phyloP scores from a whole-genome alignment of 2,113 vertebrate species.

The Eubucco bourcierii region DNA sequence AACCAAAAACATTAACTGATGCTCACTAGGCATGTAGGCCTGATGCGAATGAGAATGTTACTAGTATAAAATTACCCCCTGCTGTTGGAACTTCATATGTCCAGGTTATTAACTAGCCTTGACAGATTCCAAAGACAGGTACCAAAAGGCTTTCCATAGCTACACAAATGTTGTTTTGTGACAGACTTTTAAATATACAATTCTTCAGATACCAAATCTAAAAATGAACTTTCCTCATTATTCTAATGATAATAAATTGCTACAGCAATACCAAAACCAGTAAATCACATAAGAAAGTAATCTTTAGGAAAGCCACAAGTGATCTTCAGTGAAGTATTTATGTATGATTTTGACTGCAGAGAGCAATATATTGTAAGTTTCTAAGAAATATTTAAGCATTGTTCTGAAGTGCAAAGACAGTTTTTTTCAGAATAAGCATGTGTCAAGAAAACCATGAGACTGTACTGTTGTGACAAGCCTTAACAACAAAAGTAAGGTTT shows the following conservation, averaged over 20 bases:
- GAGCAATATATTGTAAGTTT: neutral
- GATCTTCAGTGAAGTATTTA: slow-evolving; percentile 28
- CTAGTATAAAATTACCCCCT: neutral
- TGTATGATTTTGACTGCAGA: slow-evolving; percentile 24
- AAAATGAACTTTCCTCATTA: neutral
- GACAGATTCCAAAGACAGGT: neutral
- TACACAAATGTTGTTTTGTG: neutral
- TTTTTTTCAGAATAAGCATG: neutral
- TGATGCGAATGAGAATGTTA: neutral
- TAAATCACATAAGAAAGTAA: slow-evolving; percentile 29
- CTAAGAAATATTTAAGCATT: neutral
- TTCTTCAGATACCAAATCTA: neutral
- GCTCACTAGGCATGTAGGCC: neutral
- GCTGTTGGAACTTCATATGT: neutral
- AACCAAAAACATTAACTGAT: neutral
- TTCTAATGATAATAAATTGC: neutral
- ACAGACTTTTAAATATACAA: neutral
- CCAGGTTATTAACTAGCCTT: neutral
- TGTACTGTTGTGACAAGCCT: neutral
- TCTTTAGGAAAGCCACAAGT: neutral
- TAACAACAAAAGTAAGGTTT: neutral
- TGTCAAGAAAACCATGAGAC: neutral
- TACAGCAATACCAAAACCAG: neutral
- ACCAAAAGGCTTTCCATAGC: neutral
- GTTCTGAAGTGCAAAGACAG: neutral